Conservation (phyloP, 2,888 invertebrate species). For the Caenorhabditis afra region DNA sequence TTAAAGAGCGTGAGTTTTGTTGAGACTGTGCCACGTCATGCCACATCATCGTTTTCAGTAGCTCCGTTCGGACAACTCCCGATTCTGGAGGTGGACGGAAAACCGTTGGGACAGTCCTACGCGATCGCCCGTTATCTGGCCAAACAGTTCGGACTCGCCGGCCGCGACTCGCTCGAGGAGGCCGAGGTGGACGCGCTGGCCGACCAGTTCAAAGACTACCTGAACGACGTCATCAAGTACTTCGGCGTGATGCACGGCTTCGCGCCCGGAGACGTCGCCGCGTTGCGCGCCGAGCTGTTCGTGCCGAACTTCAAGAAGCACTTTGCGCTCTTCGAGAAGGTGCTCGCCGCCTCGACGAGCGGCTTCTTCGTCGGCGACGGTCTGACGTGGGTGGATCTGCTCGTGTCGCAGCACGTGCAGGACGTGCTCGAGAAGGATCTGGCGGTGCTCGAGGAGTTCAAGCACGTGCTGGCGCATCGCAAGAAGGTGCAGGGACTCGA, state of each 20-base stretch:
- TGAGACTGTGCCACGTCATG: too few relatives aligned
- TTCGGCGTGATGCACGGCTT: conserved; percentile 59
- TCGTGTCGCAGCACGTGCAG: conserved; percentile 68
- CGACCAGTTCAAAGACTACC: conserved; percentile 71
- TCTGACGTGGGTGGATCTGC: conserved; percentile 73
- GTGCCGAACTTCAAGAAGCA: conserved; percentile 71
- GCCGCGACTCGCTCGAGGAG: conserved; percentile 64
- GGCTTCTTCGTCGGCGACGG: conserved; percentile 71
- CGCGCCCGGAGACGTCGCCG: conserved; percentile 61
- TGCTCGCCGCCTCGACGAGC: conserved; percentile 61
- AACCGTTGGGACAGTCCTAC: conserved; percentile 64
- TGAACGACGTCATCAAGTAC: conserved; percentile 58
- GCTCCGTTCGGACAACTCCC: conserved; percentile 73
- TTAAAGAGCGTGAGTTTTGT: conserved; percentile 58
- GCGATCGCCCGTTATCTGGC: conserved; percentile 71
- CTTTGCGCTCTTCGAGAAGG: conserved; percentile 66
- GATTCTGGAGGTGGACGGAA: conserved; percentile 70
- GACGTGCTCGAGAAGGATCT: conserved; percentile 66
- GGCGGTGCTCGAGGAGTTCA: conserved; percentile 69
- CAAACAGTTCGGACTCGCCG: conserved; percentile 64
- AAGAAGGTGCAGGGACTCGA: conserved; percentile 73
- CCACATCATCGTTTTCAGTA: conserved; percentile 28
- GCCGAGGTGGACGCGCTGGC: conserved; percentile 69
- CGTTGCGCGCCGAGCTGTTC: conserved; percentile 62
- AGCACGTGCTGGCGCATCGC: conserved; percentile 60